These are phyloP conservation scores for Dasyornis broadbenti DNA, from an alignment of 2,113 vertebrate species.

Conservation along the genomic window DNA sequence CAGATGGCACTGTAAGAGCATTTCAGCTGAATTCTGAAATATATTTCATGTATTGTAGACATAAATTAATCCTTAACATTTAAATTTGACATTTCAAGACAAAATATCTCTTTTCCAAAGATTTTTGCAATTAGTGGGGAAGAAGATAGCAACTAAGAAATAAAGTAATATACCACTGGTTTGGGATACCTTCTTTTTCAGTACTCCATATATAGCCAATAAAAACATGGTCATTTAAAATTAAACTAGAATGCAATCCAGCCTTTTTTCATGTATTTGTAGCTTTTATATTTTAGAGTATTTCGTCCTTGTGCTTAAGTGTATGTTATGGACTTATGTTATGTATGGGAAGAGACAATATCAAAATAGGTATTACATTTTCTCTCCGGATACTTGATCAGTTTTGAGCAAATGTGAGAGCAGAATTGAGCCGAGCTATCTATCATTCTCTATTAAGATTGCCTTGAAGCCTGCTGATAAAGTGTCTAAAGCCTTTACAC, in stretches of 20 bases:
- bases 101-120: not conserved
- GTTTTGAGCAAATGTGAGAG: not conserved
- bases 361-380: not conserved
- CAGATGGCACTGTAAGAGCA: slow-evolving; percentile 46
- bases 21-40: not conserved
- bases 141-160: not conserved
- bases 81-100: not conserved
- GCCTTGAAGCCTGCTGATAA: not conserved
- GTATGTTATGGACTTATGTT: not conserved
- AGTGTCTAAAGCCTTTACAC: not conserved
- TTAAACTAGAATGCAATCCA: not conserved
- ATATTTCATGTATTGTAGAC: not conserved
- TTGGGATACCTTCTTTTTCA: not conserved
- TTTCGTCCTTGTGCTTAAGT: not conserved
- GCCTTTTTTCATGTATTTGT: not conserved
- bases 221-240: not conserved
- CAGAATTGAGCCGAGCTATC: not conserved
- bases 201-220: not conserved
- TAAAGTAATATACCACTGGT: not conserved
- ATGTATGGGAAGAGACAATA: not conserved
- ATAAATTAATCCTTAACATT: not conserved
- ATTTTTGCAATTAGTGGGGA: not conserved
- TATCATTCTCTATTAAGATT: not conserved
- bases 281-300: not conserved
- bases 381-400: not conserved